Conservation (phyloP, 2,888 invertebrate genomes). For the Eupithecia insigniata region DNA sequence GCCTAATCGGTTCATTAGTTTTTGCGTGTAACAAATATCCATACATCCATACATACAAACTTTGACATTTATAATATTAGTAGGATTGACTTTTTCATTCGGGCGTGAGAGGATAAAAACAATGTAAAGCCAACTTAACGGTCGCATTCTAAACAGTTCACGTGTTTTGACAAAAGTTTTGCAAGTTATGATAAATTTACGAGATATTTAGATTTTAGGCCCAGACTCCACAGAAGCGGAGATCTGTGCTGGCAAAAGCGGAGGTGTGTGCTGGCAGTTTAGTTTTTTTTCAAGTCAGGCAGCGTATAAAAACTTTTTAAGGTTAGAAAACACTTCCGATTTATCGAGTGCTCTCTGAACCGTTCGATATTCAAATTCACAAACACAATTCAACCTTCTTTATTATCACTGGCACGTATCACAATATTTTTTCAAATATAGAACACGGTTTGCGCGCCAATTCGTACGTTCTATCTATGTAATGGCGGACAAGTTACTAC, state of each 20-base stretch:
- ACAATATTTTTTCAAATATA: slow-evolving; percentile 14
- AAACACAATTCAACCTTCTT: slow-evolving; percentile 3
- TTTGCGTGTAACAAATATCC: no score
- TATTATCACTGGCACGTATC: slow-evolving; percentile 7
- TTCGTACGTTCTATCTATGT: slow-evolving; percentile 21
- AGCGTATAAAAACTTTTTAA: background rate
- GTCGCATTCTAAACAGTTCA: no score
- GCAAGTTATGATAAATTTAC: no score
- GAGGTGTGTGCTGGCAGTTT: no score
- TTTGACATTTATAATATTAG: no score
- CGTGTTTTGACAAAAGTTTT: background rate
- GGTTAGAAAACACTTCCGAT: background rate
- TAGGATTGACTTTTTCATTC: no score
- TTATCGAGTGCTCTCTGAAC: background rate
- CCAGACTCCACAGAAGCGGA: no score
- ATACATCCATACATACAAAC: no score
- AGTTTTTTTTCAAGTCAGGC: no score
- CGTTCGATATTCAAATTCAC: slow-evolving; percentile 3
- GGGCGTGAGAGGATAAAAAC: background rate
- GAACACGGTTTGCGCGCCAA: slow-evolving; percentile 25
- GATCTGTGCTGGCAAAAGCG: no score
- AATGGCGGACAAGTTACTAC: slow-evolving; percentile 32
- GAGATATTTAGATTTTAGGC: no score
- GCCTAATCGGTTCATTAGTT: no score
- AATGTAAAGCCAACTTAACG: background rate